Evolutionary conservation across 2,888 invertebrate genomes (phyloP).

Genomic region (Candidula unifasciata): DNA sequence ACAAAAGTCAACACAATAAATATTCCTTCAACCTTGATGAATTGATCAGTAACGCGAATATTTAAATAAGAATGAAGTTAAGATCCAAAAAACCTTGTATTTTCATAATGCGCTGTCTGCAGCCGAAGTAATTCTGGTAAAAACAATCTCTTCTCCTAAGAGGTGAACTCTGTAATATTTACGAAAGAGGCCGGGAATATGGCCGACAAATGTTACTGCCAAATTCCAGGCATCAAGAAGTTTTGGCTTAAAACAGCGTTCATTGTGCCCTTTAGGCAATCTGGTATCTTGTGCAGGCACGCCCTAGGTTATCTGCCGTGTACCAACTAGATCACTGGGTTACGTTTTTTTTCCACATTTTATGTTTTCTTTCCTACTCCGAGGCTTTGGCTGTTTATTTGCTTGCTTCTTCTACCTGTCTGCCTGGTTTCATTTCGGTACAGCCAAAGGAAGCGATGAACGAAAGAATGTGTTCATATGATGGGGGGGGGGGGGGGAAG

Average conservation of each 20-base stretch:
- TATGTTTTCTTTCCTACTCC: background rate
- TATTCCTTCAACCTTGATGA: too few relatives aligned
- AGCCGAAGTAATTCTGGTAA: too few relatives aligned
- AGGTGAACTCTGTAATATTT: background rate
- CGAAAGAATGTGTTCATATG: background rate
- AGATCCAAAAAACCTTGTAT: too few relatives aligned
- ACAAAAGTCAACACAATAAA: too few relatives aligned
- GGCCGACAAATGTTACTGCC: background rate
- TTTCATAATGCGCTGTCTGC: too few relatives aligned
- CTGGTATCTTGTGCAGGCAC: slow-evolving; percentile 28
- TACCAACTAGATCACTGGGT: background rate
- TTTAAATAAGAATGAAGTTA: too few relatives aligned
- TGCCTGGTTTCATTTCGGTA: slow-evolving; percentile 1
- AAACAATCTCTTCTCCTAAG: background rate
- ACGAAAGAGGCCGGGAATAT: background rate
- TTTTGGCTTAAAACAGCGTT: slow-evolving; percentile 7
- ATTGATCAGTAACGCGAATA: too few relatives aligned
- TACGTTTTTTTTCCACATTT: background rate
- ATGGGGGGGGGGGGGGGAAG: background rate
- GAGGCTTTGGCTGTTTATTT: background rate
- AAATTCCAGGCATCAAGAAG: background rate
- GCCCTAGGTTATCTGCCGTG: slow-evolving; percentile 31
- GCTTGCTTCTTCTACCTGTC: background rate
- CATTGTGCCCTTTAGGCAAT: slow-evolving; percentile 43
- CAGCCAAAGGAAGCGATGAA: background rate